phyloP scores from a whole-genome alignment of 2,113 vertebrate genomes.

The Limnothrissa miodon region DNA sequence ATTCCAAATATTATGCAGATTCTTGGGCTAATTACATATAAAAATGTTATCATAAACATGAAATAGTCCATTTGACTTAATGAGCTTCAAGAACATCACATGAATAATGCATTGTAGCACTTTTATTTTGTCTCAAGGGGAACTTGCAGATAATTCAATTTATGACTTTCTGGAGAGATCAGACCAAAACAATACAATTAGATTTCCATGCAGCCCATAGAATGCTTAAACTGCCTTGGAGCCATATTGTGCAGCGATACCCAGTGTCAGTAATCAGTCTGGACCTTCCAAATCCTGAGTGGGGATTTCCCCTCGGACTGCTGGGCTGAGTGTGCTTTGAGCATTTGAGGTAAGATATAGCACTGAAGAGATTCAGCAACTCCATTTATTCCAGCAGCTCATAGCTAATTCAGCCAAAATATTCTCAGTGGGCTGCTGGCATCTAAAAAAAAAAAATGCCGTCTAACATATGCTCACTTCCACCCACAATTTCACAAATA shows the following conservation, averaged over 20 bases:
- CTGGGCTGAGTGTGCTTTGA: too few species aligned
- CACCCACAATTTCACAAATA: too few species aligned
- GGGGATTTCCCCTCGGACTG: too few species aligned
- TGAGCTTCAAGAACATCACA: slow-evolving; percentile 42
- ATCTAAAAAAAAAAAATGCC: too few species aligned
- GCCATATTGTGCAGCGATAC: slow-evolving; percentile 30
- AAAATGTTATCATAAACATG: slow-evolving; percentile 52
- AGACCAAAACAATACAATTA: slow-evolving; percentile 56
- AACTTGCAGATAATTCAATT: slow-evolving; percentile 54
- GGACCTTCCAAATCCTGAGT: background rate
- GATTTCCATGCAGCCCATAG: slow-evolving; percentile 45
- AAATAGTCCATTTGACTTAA: slow-evolving; percentile 51
- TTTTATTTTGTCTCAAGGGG: slow-evolving; percentile 41
- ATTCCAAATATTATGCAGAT: slow-evolving; percentile 29
- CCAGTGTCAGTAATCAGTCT: background rate
- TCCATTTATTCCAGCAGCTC: too few species aligned
- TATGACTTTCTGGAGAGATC: slow-evolving; percentile 40
- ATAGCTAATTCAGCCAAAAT: too few species aligned
- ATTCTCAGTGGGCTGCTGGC: too few species aligned
- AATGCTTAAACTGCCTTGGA: slow-evolving; percentile 46
- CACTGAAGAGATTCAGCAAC: too few species aligned
- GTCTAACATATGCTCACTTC: too few species aligned
- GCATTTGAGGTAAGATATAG: too few species aligned
- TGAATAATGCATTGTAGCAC: slow-evolving; percentile 54
- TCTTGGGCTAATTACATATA: slow-evolving; percentile 46